Evolutionary conservation across 1,140 invertebrate species (phyloP), one percentile per base, ranked within the genome.

Genomic region (Drosophila fuyamai): DNA sequence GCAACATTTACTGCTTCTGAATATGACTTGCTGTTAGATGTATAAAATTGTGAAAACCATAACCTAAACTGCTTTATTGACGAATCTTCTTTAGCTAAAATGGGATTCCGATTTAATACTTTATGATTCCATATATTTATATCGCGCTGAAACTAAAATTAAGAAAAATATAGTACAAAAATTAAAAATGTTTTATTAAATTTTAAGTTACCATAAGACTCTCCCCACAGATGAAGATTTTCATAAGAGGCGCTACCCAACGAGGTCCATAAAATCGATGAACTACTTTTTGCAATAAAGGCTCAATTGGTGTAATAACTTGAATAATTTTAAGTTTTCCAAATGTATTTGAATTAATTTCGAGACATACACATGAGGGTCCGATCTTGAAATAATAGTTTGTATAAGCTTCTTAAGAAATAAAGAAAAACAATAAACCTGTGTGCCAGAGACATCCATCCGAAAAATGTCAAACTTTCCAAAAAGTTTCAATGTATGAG

Each of bases 21-120:
- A 79, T 75, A 95, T 10, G 93, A 92, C 0, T 95, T 95, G 92
- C 97, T 98, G 60, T 96, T 95, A 53, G 95, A 93, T 0, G 96
- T 95, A 89, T 98, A 98, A 91, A 98, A 98, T 91, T 98, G 97
- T 1, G 94, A 94, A 91, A 95, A 98, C 97, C 97, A 98, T 23
- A 94, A 93, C 6, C 97, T 93, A 91, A 96, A 97, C 13, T 94
- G 93, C 3, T 94, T 93, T 1, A 98, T 95, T 0, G 95, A 93
- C 16, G 93, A 93, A 85, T 98, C 97, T 77, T 97, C 95, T 70
- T 94, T 95, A 1, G 97, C 95, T 32, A 97, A 93, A 0, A 95
- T 73, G 0, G 97, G 97, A 29, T 95, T 94, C 47, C 93, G 94
- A 0, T 95, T 91, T 91, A 95, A 98, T 41, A 93, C 94, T 86